A percentile compares a stretch with the other conserved stretches of the same genome.
Conservation (phyloP, 35 echinoderm and acorn worm genomes). For the Stichopus chloronotus region DNA sequence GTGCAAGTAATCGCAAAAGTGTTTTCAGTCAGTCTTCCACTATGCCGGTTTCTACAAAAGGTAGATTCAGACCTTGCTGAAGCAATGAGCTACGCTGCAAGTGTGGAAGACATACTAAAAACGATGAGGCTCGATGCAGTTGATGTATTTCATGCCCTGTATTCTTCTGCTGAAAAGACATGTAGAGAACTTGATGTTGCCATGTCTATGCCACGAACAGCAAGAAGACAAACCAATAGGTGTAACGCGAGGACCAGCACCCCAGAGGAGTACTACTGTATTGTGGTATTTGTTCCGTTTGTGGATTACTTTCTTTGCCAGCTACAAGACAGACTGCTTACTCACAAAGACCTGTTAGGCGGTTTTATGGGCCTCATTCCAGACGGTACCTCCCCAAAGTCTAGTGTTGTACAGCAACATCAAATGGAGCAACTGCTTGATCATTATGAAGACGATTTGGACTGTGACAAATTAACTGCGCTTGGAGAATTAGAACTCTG, state of each 20-base stretch:
- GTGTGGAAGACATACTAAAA: conserved; percentile 31
- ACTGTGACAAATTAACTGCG: conserved; percentile 29
- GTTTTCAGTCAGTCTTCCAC: conserved; percentile 35
- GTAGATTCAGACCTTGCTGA: conserved; percentile 17
- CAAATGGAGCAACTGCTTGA: conserved; percentile 34
- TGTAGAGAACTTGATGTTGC: conserved; percentile 31
- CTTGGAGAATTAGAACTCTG: too few relatives aligned
- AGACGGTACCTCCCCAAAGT: too few relatives aligned
- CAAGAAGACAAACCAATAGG: conserved; percentile 46
- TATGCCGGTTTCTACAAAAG: conserved; percentile 41
- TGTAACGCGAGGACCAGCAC: conserved; percentile 5
- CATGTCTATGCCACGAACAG: conserved; percentile 41
- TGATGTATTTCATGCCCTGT: conserved; percentile 27
- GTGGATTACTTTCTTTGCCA: conserved; percentile 20
- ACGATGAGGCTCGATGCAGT: conserved; percentile 23
- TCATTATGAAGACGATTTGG: conserved; percentile 8
- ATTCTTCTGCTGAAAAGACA: conserved; percentile 25
- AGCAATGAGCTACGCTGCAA: too few relatives aligned
- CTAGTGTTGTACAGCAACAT: too few relatives aligned
- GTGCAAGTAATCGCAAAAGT: too few relatives aligned
- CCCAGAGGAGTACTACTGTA: conserved; percentile 31
- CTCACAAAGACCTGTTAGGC: conserved; percentile 34
- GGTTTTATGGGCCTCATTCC: conserved; percentile 32
- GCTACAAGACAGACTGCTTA: conserved; percentile 30
- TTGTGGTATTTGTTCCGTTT: conserved; percentile 11